Conservation (phyloP, 2,113 vertebrate species). For the Cyrtonyx montezumae region DNA sequence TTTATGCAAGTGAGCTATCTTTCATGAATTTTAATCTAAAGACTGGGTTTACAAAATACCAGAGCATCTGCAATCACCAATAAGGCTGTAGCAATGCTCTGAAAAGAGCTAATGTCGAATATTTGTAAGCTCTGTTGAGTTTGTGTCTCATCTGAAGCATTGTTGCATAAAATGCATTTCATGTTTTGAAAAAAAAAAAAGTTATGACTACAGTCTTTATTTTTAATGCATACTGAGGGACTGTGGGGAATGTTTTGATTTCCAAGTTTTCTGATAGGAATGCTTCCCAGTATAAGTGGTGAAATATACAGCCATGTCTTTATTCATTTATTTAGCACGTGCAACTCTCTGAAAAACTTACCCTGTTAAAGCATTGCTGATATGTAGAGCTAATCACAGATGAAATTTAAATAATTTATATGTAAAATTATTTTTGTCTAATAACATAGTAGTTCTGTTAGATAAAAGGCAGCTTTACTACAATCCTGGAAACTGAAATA, state of each 20-base stretch:
- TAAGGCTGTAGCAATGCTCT: constrained; percentile 57
- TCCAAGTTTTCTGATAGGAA: constrained; percentile 72
- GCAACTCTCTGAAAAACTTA: constrained; percentile 73
- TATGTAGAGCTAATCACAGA: constrained; percentile 61
- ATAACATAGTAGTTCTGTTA: constrained; percentile 4
- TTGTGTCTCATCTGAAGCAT: constrained; percentile 69
- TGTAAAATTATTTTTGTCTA: constrained; percentile 71
- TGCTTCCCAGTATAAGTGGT: constrained; percentile 37
- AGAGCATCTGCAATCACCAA: constrained; percentile 51
- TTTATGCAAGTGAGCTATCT: constrained; percentile 72
- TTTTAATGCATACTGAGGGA: constrained; percentile 69
- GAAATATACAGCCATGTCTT: constrained; percentile 63
- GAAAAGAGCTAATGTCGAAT: constrained; percentile 59
- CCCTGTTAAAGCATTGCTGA: constrained; percentile 56
- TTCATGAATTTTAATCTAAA: constrained; percentile 77
- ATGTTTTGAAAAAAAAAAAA: constrained; percentile 57
- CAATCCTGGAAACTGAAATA: constrained; percentile 52
- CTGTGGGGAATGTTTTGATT: constrained; percentile 72
- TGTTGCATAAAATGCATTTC: constrained; percentile 77
- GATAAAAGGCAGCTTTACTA: constrained; percentile 37
- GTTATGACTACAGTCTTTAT: constrained; percentile 57
- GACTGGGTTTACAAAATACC: constrained; percentile 68
- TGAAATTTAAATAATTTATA: constrained; percentile 78
- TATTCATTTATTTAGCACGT: constrained; percentile 81
- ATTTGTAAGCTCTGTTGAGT: constrained; percentile 69